These are phyloP conservation scores for Phymatocera aterrima DNA, from an alignment of 2,888 invertebrate species.

Conservation along the genomic window DNA sequence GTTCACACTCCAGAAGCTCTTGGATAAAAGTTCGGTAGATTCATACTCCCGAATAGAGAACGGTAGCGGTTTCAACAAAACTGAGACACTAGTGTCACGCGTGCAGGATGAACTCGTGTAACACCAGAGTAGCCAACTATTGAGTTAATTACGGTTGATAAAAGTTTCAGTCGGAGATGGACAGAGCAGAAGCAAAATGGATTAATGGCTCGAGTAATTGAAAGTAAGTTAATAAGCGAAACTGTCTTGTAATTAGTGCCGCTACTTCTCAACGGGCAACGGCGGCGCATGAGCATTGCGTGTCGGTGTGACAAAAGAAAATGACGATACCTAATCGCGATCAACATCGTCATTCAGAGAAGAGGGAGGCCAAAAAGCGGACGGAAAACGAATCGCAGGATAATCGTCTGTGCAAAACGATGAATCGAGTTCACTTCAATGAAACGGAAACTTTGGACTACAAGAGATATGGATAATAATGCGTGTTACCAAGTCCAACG, in stretches of 20 bases:
- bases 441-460: too few species aligned
- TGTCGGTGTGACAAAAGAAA: too few species aligned
- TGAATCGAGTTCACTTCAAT: too few species aligned
- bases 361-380: neutral
- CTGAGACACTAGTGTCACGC: neutral
- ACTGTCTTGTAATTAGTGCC: constrained; percentile 29
- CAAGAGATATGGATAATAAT: neutral
- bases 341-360: neutral
- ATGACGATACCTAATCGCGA: neutral
- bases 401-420: too few species aligned
- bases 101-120: constrained; percentile 35
- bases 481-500: neutral
- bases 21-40: neutral
- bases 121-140: neutral
- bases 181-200: neutral
- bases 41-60: neutral
- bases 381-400: neutral
- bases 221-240: constrained; percentile 41
- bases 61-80: neutral
- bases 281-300: neutral
- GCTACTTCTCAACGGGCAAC: neutral
- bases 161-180: constrained; percentile 17
- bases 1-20: neutral
- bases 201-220: constrained; percentile 33
- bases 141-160: constrained; percentile 36